Percentiles rank a stretch among this genome's conserved stretches.
phyloP scores from a whole-genome alignment of 2,888 invertebrate species.

The Synanthedon vespiformis region DNA sequence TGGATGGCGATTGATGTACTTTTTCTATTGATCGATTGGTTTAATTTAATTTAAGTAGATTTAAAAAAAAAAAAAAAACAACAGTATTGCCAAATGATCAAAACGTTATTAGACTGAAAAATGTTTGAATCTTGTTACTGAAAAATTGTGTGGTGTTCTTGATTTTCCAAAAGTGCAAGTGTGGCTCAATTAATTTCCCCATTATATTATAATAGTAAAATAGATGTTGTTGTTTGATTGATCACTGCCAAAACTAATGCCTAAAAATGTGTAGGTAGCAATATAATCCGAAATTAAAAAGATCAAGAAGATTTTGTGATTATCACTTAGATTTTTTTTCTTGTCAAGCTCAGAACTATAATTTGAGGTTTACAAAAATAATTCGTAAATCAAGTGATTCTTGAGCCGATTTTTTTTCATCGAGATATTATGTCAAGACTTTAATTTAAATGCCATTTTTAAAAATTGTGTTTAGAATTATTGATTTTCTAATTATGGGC shows the following conservation, averaged over 20 bases:
- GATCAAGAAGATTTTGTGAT: too few species aligned
- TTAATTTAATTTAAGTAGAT: constrained; percentile 42
- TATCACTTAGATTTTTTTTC: too few species aligned
- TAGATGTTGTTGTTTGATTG: not conserved
- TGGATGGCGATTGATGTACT: constrained; percentile 41
- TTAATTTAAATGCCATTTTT: too few species aligned
- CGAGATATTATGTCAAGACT: too few species aligned
- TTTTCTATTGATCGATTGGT: constrained; percentile 33
- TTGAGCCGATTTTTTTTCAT: too few species aligned
- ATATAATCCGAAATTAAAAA: not conserved
- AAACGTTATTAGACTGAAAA: constrained; percentile 64
- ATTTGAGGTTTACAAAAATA: too few species aligned
- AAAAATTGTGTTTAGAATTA: too few species aligned
- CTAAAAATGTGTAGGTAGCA: not conserved
- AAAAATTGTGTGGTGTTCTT: constrained; percentile 8
- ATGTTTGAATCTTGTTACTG: constrained; percentile 30
- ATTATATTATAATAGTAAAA: not conserved
- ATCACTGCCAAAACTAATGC: not conserved
- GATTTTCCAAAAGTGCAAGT: constrained; percentile 6
- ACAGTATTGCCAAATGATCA: constrained; percentile 69
- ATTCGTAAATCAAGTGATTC: too few species aligned
- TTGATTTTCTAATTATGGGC: too few species aligned
- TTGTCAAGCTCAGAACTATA: too few species aligned
- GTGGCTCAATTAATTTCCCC: not conserved
- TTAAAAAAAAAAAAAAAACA: constrained; percentile 34